These are phyloP conservation scores for Muscicapa adusta DNA, from an alignment of 2,113 vertebrate species.

Conservation along the genomic window DNA sequence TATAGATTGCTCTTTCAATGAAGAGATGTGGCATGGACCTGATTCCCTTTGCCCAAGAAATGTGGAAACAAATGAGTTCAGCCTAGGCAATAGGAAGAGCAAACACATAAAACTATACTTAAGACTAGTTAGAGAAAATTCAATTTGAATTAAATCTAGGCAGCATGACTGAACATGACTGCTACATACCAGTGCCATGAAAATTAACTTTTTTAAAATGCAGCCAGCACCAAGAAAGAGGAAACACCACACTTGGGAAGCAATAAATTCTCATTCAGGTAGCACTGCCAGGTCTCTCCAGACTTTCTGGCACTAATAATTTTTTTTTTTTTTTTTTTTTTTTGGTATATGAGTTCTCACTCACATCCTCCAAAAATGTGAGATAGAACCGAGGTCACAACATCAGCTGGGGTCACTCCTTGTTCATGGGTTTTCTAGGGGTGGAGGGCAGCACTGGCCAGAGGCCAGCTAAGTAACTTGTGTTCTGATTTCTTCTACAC, in stretches of 20 bases:
- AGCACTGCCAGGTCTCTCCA: neutral
- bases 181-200: neutral
- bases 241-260: neutral
- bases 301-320: neutral
- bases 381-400: neutral
- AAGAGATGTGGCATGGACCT: neutral
- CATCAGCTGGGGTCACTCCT: rapidly evolving
- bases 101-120: neutral
- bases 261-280: neutral
- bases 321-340: neutral
- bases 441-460: neutral
- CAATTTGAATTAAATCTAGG: neutral
- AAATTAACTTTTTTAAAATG: neutral
- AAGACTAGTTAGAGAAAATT: neutral
- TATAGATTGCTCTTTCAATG: neutral
- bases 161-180: neutral
- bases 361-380: neutral
- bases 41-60: neutral
- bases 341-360: neutral
- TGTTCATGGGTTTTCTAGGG: neutral
- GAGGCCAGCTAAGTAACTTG: neutral
- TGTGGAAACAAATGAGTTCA: neutral
- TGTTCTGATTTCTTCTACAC: neutral
- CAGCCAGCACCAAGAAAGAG: neutral
- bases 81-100: neutral